Conservation (phyloP, 2,888 invertebrate genomes). For the Podabrus alpinus region DNA sequence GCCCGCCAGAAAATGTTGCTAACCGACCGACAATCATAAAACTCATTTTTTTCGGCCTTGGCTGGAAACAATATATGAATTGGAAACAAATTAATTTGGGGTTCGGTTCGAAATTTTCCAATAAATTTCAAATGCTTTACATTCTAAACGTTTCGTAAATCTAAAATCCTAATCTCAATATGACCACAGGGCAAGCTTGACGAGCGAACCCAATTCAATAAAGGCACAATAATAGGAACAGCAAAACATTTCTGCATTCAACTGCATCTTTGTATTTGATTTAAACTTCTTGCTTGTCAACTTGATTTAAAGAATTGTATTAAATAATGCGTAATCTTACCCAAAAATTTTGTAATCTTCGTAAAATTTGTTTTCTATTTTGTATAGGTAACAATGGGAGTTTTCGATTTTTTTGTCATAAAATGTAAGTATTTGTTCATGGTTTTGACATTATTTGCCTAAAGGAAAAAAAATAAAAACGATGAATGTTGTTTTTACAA, state of each 20-base stretch:
- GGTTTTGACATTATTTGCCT: background rate
- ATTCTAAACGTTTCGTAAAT: no score
- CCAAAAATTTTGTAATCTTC: conserved; percentile 25
- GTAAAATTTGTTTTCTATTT: conserved; percentile 11
- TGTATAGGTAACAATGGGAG: conserved; percentile 1
- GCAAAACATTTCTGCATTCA: conserved; percentile 12
- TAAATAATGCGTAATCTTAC: conserved; percentile 28
- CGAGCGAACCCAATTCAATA: conserved; percentile 20
- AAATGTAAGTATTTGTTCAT: conserved; percentile 8
- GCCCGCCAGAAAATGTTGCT: no score
- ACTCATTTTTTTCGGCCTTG: no score
- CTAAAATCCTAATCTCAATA: conserved; percentile 5
- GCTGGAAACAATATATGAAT: no score
- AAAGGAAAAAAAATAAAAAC: background rate
- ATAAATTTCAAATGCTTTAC: no score
- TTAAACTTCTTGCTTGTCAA: conserved; percentile 27
- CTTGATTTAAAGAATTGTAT: conserved; percentile 25
- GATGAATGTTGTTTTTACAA: background rate
- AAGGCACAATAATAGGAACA: conserved; percentile 10
- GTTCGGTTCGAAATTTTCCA: no score
- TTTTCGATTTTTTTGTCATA: conserved; percentile 13
- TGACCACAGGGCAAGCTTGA: conserved; percentile 17
- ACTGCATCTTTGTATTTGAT: conserved; percentile 21
- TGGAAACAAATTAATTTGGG: no score
- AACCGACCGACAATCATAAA: no score